Evolutionary conservation across 2,113 vertebrate species (phyloP).

Genomic region (Bufo bufo): DNA sequence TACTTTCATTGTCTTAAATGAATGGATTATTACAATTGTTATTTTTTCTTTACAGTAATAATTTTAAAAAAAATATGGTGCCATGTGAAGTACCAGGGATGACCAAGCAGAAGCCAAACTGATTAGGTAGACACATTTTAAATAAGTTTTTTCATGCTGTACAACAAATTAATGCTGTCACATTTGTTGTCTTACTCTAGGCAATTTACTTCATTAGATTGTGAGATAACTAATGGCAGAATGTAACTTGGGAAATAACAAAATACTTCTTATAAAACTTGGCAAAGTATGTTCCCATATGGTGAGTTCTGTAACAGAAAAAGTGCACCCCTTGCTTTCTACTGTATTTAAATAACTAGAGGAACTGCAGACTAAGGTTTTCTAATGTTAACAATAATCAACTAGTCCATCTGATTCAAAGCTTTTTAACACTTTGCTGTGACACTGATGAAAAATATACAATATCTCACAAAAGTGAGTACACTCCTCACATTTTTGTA

Average conservation of each 20-base stretch:
- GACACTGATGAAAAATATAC: background rate
- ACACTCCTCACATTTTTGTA: no score
- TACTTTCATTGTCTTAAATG: constrained; percentile 38
- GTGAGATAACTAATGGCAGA: constrained; percentile 26
- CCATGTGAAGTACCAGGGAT: background rate
- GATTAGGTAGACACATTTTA: background rate
- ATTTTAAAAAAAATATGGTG: background rate
- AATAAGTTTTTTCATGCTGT: background rate
- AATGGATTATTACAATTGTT: background rate
- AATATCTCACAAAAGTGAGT: background rate
- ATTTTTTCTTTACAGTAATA: background rate
- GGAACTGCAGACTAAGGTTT: constrained; percentile 29
- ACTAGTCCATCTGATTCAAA: constrained; percentile 4
- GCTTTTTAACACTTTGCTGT: constrained; percentile 3
- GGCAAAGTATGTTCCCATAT: constrained; percentile 43
- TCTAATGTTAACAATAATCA: constrained; percentile 19
- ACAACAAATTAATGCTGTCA: background rate
- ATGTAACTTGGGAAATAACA: constrained; percentile 41
- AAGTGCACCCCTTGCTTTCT: constrained; percentile 51
- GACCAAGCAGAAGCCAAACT: background rate
- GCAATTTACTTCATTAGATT: constrained; percentile 38
- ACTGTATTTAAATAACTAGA: constrained; percentile 38
- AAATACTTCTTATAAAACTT: constrained; percentile 41
- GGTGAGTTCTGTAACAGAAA: constrained; percentile 30
- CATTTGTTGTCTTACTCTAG: constrained; percentile 33